Evolutionary conservation across 1,140 invertebrate genomes (phyloP), one percentile per base, ranked within the genome.

Genomic region (Tetraneura akinire): DNA sequence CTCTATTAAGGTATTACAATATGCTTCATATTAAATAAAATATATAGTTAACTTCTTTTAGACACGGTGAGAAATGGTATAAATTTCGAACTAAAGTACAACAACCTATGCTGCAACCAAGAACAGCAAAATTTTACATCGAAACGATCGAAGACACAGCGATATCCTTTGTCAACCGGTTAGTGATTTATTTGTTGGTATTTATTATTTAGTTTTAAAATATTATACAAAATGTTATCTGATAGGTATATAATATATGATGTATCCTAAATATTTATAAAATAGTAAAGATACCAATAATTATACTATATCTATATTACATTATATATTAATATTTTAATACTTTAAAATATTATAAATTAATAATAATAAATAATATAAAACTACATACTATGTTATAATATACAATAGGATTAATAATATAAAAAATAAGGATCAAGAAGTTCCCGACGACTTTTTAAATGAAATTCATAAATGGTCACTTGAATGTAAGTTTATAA

Each of bases 391-490:
- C 57, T 16, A 60, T 60, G 57, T 62, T 76, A 29, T 82, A 81
- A 88, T 89, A 68, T 85, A 37, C 32, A 93, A 68, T 85, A 93
- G 92, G 84, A 91, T 94, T 83, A 88, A 91, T 81, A 86, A 86
- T 81, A 90, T 92, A 84, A 87, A 90, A 80, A 88, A 93, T 84
- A 84, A 89, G 64, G 88, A 90, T 66, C 85, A 88, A 49, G 91
- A 94, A 84, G 86, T 93, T 81, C 92, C 92, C 18, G 88, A 88
- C 21, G 88, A 94, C 85, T 94, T 94, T 87, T 87, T 94, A 60
- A 92, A 90, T 80, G 92, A 94, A 87, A 89, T 95, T 53, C 93
- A 95, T 84, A 94, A 94, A 88, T 94, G 93, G 92, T 92, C 94
- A 2, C 87, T 96, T 45, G 94, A 96, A 89, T 94, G 93, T 95